Evolutionary conservation across 2,797 vertebrate genomes (phyloP), one percentile per base, ranked within the genome.

Genomic region (Nasua narica): DNA sequence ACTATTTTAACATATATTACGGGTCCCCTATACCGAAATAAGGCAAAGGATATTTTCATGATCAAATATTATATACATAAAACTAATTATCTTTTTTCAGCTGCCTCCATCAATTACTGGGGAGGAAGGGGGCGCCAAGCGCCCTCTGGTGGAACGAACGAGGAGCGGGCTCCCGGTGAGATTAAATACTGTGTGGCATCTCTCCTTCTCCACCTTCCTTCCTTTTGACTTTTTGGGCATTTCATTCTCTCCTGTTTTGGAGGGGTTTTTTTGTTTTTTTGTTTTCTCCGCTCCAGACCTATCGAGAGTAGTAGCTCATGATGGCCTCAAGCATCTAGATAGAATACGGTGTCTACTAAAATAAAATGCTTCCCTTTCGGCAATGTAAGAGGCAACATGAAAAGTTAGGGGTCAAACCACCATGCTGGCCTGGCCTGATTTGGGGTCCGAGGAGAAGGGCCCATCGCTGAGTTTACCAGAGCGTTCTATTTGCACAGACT

Each of bases 51-150:
- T 99, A 99, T 99, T 99, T 99, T 98, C 98, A 98, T 99, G 99
- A 99, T 99, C 99, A 98, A 99, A 99, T 99, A 99, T 99, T 99
- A 99, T 99, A 99, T 99, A 99, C 99, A 98, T 99, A 99, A 99
- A 99, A 99, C 99, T 99, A 99, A 99, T 99, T 99, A 99, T 98
- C 98, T 95, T 95, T 96, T 98, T 91, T 97, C 94, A 82, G 97
- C 98, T 99, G 99, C 98, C 99, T 89, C 97, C 98, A 98, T 98
- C 99, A 98, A 99, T 99, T 99, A 98, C 98, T 65, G 10, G 3
- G 82, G 91, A 97, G 96, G 25, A 90, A 52, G 97, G 94, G 60
- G 95, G 94, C 37, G 94, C 86, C 12, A 94, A 18, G 98, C 97
- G 98, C 98, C 97, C 98, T 98, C 99, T 99, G 97, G 97, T 97